Percentiles rank a stretch among this genome's conserved stretches.
Conservation (phyloP, 2,888 invertebrate genomes). For the Hypomecis punctinalis region DNA sequence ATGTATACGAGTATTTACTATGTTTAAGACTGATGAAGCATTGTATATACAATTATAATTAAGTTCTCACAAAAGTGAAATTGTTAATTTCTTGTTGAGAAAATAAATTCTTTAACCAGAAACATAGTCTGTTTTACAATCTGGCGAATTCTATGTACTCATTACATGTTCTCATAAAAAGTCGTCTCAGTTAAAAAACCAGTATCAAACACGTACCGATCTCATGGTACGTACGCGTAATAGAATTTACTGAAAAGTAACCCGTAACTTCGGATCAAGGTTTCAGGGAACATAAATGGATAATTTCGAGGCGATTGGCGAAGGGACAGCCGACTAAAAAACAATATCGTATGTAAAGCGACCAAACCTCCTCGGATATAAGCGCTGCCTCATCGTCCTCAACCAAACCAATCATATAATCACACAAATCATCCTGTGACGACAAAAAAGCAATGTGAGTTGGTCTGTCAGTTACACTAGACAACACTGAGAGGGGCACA, state of each 20-base stretch:
- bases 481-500: conserved; percentile 18
- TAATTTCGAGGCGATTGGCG: conserved; percentile 54
- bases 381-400: conserved; percentile 84
- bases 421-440: conserved; percentile 84
- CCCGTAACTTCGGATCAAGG: conserved; percentile 27
- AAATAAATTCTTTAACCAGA: too few relatives aligned
- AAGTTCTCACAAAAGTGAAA: too few relatives aligned
- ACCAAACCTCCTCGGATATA: conserved; percentile 80
- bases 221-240: too few relatives aligned
- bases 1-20: too few relatives aligned
- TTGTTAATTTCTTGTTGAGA: too few relatives aligned
- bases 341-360: conserved; percentile 44
- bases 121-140: too few relatives aligned
- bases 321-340: conserved; percentile 56
- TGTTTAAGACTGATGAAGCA: too few relatives aligned
- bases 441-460: conserved; percentile 70
- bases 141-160: too few relatives aligned
- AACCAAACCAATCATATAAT: conserved; percentile 85
- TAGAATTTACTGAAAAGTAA: conserved; percentile 25
- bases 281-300: conserved; percentile 43
- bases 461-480: conserved; percentile 32
- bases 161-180: too few relatives aligned
- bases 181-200: too few relatives aligned
- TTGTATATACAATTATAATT: too few relatives aligned
- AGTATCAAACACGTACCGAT: not conserved